Evolutionary conservation across 2,797 vertebrate genomes (phyloP).

Genomic region (Sorex maritimensis): DNA sequence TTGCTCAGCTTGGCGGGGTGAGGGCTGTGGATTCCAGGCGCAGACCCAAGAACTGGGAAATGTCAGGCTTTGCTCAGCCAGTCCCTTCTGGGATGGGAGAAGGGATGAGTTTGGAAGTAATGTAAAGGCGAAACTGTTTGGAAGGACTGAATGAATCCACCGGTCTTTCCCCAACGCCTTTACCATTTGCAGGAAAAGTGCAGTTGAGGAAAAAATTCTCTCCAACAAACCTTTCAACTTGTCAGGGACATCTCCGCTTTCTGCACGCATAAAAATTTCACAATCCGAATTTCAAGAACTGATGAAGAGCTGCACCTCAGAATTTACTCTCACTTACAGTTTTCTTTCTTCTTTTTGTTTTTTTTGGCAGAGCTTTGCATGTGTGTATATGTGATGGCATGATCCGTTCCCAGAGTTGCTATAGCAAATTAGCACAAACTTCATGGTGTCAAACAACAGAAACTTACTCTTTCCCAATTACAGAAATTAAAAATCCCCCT

Average conservation of each 20-base stretch:
- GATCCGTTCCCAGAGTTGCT: neutral
- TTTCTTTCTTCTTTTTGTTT: neutral
- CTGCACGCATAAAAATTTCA: neutral
- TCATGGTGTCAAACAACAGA: conserved; percentile 12
- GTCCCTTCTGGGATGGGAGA: conserved; percentile 64
- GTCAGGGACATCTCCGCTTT: neutral
- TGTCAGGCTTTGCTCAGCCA: conserved; percentile 67
- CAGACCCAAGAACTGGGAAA: conserved; percentile 75
- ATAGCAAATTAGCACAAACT: conserved; percentile 11
- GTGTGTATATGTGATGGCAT: neutral
- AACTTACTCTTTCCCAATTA: neutral
- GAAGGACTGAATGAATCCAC: neutral
- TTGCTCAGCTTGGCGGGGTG: conserved; percentile 29
- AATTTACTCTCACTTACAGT: neutral
- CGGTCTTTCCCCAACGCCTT: neutral
- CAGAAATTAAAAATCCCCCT: neutral
- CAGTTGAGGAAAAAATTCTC: too few species aligned
- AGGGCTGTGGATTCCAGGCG: conserved; percentile 67
- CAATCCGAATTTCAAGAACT: neutral
- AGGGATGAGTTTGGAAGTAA: neutral
- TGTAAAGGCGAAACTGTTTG: conserved; percentile 53
- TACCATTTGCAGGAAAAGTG: neutral
- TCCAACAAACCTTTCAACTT: neutral
- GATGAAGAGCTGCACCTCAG: neutral
- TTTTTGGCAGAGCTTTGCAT: neutral